phyloP scores from a whole-genome alignment of 2,797 vertebrate species.

The Sus cebifrons region DNA sequence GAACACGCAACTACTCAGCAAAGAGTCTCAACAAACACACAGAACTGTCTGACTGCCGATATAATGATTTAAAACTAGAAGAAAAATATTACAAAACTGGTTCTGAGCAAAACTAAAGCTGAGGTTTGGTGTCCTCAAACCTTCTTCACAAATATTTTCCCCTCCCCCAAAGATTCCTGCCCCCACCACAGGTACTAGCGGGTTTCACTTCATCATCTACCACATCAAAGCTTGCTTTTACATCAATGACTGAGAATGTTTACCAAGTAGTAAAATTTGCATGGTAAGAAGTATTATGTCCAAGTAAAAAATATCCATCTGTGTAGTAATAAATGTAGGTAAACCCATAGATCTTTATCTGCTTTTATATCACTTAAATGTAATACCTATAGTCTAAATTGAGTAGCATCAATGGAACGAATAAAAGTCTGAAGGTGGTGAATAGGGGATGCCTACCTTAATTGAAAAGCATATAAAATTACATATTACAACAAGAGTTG shows the following conservation, averaged over 20 bases:
- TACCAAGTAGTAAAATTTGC: neutral
- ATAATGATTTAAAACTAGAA: neutral
- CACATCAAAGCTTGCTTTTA: neutral
- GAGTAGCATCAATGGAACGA: neutral
- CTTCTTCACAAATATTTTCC: neutral
- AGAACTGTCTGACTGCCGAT: neutral
- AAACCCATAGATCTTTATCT: neutral
- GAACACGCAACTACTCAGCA: neutral
- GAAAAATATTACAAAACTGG: neutral
- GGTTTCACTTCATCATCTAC: neutral
- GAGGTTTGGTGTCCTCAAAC: neutral
- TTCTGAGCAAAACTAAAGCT: neutral
- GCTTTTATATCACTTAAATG: conserved; percentile 28
- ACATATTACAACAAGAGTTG: neutral
- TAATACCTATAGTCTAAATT: conserved; percentile 18
- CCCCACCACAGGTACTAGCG: neutral
- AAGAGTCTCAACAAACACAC: neutral
- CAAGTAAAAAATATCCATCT: conserved; percentile 15
- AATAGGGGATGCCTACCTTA: neutral
- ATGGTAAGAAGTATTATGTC: neutral
- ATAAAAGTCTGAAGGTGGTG: neutral
- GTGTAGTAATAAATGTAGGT: neutral
- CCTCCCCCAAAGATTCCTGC: neutral
- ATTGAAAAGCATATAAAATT: conserved; percentile 40
- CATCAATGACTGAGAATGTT: neutral